These are phyloP conservation scores for Sitophilus oryzae DNA, from an alignment of 1,140 invertebrate genomes.

Conservation along the genomic window DNA sequence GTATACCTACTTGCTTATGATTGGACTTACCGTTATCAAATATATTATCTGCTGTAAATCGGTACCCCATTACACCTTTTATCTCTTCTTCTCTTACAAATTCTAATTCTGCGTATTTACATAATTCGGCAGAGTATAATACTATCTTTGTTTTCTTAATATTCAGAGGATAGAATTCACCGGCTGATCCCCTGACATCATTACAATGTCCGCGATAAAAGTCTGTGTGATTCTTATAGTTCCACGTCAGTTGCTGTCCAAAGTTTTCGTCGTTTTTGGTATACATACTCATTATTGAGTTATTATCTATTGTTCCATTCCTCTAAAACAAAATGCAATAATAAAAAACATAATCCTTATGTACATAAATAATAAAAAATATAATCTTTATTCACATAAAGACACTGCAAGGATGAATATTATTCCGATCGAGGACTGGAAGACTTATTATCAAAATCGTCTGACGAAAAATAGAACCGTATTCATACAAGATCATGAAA, in stretches of 20 bases:
- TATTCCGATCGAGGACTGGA: no score
- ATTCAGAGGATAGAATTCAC: slow-evolving; percentile 56
- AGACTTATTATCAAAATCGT: no score
- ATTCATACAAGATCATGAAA: no score
- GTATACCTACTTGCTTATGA: neutral
- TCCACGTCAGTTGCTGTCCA: slow-evolving; percentile 52
- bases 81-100: slow-evolving; percentile 49
- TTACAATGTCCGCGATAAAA: slow-evolving; percentile 46
- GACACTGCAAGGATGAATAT: no score
- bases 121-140: slow-evolving; percentile 64
- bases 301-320: slow-evolving; percentile 64
- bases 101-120: slow-evolving; percentile 55
- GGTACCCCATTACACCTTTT: slow-evolving; percentile 52
- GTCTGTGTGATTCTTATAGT: slow-evolving; percentile 47
- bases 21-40: slow-evolving; percentile 56
- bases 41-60: slow-evolving; percentile 51
- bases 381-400: no score
- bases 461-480: no score
- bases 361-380: neutral
- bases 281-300: slow-evolving; percentile 67
- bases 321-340: no score
- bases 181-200: slow-evolving; percentile 53
- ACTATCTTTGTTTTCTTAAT: slow-evolving; percentile 47
- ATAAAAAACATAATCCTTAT: no score
- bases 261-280: slow-evolving; percentile 54